Base-by-base conservation (phyloP, 2,113 vertebrate genomes). In the Alethe castanea region DNA sequence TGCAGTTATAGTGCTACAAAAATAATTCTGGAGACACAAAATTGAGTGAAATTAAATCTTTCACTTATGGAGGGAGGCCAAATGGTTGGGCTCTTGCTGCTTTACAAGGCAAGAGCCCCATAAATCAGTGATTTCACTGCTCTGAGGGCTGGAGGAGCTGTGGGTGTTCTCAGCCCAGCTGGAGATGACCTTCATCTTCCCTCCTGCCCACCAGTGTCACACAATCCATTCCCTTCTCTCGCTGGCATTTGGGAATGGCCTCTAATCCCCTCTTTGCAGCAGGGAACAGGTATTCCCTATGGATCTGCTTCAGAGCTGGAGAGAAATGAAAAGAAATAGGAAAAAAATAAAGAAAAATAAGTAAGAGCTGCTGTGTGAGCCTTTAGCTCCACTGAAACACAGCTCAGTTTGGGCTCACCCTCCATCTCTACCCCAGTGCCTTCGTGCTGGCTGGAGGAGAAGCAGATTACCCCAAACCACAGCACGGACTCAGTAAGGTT, bases 41-140 rank as follows among this genome's bases (percentile, higher is more conserved):
- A 90, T 31, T 22, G 90, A 91, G 53, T 14, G 54, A 92, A 97
- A 95, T 97, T 88, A 94, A 94, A 96, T 93, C 81, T 92, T 87
- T 60, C 53, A 5, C 54, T 86, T 85, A 42, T 12, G 36, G 84
- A 94, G 73, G 57, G 79, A 93, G 60, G 79, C 86, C 81, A 86
- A 93, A 74, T 8, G 7, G 65, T 86, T 56, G 61, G 57, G 52
- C 47, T 82, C 59, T 66, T 74, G 83, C 69, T 83, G 86, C 77
- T 95, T 86, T 82, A 40, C 69, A 80, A 86, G 79, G 67, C 61
- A 28, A 60, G 45, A 82, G 89, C 17, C 81, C 90, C 89, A 94
- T 96, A 83, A 96, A 86, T 96, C 81, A 94, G 77, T 14, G 54
- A 57, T 70, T 70, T 93, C 33, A 57, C 62, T 17, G 26, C 86